Evolutionary conservation across 2,888 invertebrate genomes (phyloP), one percentile per base, ranked within the genome.

Genomic region (Drosophila trichaetosa): DNA sequence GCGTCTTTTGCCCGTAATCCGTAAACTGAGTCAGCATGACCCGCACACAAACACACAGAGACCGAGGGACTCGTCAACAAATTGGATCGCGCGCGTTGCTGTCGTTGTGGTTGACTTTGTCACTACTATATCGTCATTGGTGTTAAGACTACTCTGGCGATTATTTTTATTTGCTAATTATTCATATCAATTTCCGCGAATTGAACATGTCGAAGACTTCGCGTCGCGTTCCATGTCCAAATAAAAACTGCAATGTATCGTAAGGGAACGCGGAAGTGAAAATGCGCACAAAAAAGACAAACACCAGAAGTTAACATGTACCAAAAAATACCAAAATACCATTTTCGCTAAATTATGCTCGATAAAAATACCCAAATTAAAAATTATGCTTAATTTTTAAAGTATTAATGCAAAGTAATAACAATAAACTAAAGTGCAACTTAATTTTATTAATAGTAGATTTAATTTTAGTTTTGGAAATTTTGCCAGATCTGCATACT

Each of bases 141-240:
- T 27, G 60, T 64, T 63, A 42, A 21, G 18, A 21, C 40, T 31
- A 31, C 57, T 46, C 49, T 33, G 24, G 69, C 16, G 29, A 42
- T 51, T 48, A 10, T 42, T 46, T 71, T 48, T 58, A 40, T 46
- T 48, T 66, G 61, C 66, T 77, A 65, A 78, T 80, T 74, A 60
- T 65, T 73, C 51, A 73, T 52, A 63, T 57, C 21, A 65, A 60
- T 76, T 63, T 54, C 49, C 80, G 73, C 69, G 77, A 66, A 65
- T 54, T 54, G 56, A 76, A 76, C 86, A 82, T 83, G 69, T 75
- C 72, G 57, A 62, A 80, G 70, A 59, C 38, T 77, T 68, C 70
- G 80, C 85, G 86, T 76, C 80, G 83, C 83, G 87, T 76, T 83
- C 80, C 82, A 77, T 87, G 68, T 71, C 85, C 57, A 73, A 66